Conservation (phyloP, 1,140 invertebrate species). For the Drosophila kohkoa region DNA sequence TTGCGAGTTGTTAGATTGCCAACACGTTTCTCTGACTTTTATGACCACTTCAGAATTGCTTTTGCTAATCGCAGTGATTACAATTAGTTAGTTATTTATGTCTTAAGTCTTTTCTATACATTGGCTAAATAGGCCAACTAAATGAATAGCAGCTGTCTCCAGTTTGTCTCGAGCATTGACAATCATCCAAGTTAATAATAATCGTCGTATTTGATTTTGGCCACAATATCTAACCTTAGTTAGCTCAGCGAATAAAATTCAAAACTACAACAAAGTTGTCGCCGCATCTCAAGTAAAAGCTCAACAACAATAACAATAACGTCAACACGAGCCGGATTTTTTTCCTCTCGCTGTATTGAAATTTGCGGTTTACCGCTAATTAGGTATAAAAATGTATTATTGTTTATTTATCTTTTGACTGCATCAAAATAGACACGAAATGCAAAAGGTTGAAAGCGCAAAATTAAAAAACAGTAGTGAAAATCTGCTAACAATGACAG, state of each 20-base stretch:
- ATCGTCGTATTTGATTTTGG: slow-evolving; percentile 19
- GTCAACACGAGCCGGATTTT: slow-evolving; percentile 41
- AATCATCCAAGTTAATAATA: slow-evolving; percentile 23
- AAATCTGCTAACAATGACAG: background rate
- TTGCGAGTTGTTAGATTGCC: slow-evolving; percentile 17
- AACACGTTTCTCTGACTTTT: slow-evolving; percentile 7
- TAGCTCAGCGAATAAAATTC: slow-evolving; percentile 50
- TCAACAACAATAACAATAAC: slow-evolving; percentile 17
- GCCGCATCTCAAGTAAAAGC: slow-evolving; percentile 68
- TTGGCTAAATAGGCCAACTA: slow-evolving; percentile 29
- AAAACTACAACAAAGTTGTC: slow-evolving; percentile 75
- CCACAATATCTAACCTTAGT: slow-evolving; percentile 66
- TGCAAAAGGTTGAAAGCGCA: slow-evolving; percentile 19
- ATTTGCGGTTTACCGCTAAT: slow-evolving; percentile 82
- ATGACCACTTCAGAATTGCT: slow-evolving; percentile 19
- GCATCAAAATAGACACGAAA: slow-evolving; percentile 33
- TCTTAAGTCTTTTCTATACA: background rate
- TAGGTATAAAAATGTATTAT: slow-evolving; percentile 73
- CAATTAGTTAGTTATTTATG: slow-evolving; percentile 32
- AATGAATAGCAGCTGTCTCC: slow-evolving; percentile 15
- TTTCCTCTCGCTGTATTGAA: slow-evolving; percentile 57
- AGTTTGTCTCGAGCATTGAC: slow-evolving; percentile 50
- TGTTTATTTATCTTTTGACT: slow-evolving; percentile 61
- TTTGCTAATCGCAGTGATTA: slow-evolving; percentile 21
- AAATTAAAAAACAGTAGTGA: background rate